Evolutionary conservation across 2,888 invertebrate species (phyloP), one percentile per base, ranked within the genome.

Genomic region (Lottia scabra): DNA sequence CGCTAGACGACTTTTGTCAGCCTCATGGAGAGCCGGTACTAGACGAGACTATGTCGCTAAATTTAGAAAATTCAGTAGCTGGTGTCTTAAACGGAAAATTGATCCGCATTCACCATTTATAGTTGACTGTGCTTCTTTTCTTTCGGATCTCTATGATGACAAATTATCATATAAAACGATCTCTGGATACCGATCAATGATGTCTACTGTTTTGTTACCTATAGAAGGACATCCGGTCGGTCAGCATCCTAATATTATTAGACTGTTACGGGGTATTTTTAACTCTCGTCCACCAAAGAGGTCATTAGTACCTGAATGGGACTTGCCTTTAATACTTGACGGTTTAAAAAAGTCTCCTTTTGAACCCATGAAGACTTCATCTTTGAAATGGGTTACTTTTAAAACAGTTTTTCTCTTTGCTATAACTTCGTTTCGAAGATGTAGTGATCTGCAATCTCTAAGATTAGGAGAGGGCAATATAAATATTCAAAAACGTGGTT

Each of bases 111-210:
- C 63, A 65, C 64, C 68, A 23, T 46, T 71, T 71, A 56, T 77
- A 62, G 66, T 23, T 16, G 26, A 74, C 27, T 56, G 68, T 65
- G 75, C 75, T 64, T 70, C 72, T 46, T 77, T 75, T 62, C 15
- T 75, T 8, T 30, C 73, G 10, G 23, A 65, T 45, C 45, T 73
- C 30, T 27, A 48, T 19, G 48, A 48, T 48, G 19, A 19, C 48
- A 19, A 19, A n/a, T 19, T 10, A 5, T n/a, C 16, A 48, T 48
- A 48, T 48, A 48, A 19, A 48, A 48, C 48, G 1, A 48, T 48
- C 19, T 4, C 48, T 48, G 48, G 48, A 13, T 48, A 48, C 19
- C 15, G 48, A 48, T 27, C 64, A 16, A 63, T 63, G 64, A 16
- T 27, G 23, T 27, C 15, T 16, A 13, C 64, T n/a, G 48, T 19